These are phyloP conservation scores for Luperina nickerlii DNA, from an alignment of 2,888 invertebrate genomes.

Conservation along the genomic window DNA sequence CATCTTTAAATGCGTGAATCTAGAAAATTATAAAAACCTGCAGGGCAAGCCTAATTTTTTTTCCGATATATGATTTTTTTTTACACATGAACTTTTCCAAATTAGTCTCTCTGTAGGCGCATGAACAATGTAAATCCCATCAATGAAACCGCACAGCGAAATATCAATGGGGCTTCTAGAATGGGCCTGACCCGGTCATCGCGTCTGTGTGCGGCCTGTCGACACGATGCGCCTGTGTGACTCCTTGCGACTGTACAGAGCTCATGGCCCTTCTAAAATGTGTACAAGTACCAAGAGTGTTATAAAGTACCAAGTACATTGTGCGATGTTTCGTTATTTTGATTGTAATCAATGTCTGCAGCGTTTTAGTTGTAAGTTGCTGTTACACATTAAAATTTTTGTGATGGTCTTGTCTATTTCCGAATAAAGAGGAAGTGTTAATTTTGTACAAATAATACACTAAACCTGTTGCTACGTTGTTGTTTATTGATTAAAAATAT, in stretches of 20 bases:
- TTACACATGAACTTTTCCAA: constrained; percentile 15
- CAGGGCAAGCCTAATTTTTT: background rate
- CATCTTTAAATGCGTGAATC: background rate
- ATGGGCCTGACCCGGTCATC: constrained; percentile 86
- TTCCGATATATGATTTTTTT: background rate
- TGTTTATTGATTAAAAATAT: background rate
- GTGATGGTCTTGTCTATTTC: background rate
- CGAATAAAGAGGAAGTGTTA: background rate
- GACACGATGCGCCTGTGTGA: constrained; percentile 69
- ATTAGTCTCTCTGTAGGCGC: constrained; percentile 35
- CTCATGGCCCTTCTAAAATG: constrained; percentile 59
- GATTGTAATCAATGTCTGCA: constrained; percentile 32
- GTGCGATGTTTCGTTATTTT: constrained; percentile 37
- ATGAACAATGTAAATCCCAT: constrained; percentile 75
- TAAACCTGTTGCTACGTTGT: no score
- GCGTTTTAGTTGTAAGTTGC: constrained; percentile 8
- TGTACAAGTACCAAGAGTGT: constrained; percentile 31
- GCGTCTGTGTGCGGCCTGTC: constrained; percentile 77
- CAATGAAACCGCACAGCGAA: constrained; percentile 86
- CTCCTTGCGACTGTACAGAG: constrained; percentile 57
- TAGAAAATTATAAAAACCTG: background rate
- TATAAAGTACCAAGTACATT: constrained; percentile 39
- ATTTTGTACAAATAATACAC: background rate
- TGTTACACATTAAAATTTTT: background rate
- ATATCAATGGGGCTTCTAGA: constrained; percentile 88